Evolutionary conservation across 2,797 vertebrate genomes (phyloP).

Genomic region (Onychomys torridus): DNA sequence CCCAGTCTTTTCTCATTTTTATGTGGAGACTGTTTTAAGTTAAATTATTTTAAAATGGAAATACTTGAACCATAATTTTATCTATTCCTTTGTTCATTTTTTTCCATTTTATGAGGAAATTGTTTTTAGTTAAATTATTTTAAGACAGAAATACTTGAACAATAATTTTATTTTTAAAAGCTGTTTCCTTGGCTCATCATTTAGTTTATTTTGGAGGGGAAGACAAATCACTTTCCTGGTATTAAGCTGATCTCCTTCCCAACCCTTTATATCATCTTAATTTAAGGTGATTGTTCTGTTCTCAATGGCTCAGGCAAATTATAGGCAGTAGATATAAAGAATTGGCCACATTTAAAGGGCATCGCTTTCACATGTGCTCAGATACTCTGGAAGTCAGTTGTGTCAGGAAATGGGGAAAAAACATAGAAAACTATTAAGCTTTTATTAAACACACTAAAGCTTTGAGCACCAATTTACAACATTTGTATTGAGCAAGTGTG

Average conservation of each 20-base stretch:
- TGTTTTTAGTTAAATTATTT: constrained; percentile 36
- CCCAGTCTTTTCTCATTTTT: not conserved
- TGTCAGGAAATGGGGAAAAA: constrained; percentile 75
- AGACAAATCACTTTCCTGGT: constrained; percentile 44
- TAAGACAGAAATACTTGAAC: not conserved
- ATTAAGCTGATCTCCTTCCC: not conserved
- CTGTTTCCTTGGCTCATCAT: constrained; percentile 1
- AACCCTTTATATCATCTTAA: constrained; percentile 42
- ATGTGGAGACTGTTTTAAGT: constrained; percentile 31
- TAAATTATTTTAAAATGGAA: constrained; percentile 44
- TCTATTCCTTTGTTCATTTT: not conserved
- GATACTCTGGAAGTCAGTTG: constrained; percentile 78
- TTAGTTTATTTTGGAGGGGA: constrained; percentile 57
- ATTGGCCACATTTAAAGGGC: constrained; percentile 68
- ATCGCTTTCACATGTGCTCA: constrained; percentile 58
- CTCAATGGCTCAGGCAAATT: constrained; percentile 54
- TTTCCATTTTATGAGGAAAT: not conserved
- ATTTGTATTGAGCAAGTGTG: constrained; percentile 60
- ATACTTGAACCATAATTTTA: constrained; percentile 38
- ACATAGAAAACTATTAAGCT: constrained; percentile 73
- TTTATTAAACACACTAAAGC: constrained; percentile 80
- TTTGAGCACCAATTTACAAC: constrained; percentile 78
- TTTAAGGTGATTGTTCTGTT: constrained; percentile 55
- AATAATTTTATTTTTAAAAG: constrained; percentile 56
- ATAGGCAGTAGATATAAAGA: constrained; percentile 59